phyloP scores from a whole-genome alignment of 2,888 invertebrate genomes.

The Leptinotarsa tumamoca region DNA sequence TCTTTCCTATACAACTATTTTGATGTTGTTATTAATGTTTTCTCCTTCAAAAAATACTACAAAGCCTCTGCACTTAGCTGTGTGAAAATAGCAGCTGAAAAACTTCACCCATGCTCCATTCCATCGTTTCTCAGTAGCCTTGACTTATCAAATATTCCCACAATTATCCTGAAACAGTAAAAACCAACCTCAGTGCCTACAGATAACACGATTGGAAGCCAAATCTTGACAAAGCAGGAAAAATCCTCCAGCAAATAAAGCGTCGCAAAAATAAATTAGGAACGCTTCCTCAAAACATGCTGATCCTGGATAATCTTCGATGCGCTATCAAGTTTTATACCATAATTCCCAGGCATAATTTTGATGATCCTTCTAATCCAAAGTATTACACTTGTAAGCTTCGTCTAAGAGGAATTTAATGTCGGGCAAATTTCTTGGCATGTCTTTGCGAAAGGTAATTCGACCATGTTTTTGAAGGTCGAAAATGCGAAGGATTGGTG shows the following conservation, averaged over 20 bases:
- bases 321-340: slow-evolving; percentile 68
- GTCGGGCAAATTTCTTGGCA: slow-evolving; percentile 64
- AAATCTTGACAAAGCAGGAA: slow-evolving; percentile 37
- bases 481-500: too few relatives aligned
- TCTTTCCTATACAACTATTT: too few relatives aligned
- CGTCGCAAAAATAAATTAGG: slow-evolving; percentile 56
- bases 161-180: neutral
- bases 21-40: too few relatives aligned
- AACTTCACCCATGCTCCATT: too few relatives aligned
- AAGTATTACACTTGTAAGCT: slow-evolving; percentile 66
- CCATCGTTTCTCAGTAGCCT: too few relatives aligned
- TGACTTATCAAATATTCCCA: too few relatives aligned
- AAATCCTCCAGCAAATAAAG: slow-evolving; percentile 43
- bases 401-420: slow-evolving; percentile 66
- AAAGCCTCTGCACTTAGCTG: too few relatives aligned
- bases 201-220: slow-evolving; percentile 28
- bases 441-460: slow-evolving; percentile 40
- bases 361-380: slow-evolving; percentile 67
- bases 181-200: slow-evolving; percentile 6
- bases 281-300: slow-evolving; percentile 63
- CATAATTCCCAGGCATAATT: slow-evolving; percentile 68
- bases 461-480: too few relatives aligned
- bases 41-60: too few relatives aligned
- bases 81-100: too few relatives aligned
- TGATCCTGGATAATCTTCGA: slow-evolving; percentile 67